phyloP scores from a whole-genome alignment of 2,113 vertebrate genomes.

The Pachypanchax playfairii region DNA sequence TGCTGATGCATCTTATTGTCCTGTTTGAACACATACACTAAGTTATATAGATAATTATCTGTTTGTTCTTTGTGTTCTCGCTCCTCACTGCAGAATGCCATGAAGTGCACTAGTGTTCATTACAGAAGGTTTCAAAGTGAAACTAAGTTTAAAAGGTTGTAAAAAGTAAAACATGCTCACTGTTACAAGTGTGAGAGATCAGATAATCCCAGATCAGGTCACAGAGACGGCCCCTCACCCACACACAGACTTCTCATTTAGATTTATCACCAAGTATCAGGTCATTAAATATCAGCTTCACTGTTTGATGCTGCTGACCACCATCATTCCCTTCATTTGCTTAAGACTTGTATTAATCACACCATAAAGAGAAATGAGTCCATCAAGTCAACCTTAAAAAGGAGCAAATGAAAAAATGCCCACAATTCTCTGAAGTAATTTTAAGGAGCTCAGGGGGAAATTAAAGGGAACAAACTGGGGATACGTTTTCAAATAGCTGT shows the following conservation, averaged over 20 bases:
- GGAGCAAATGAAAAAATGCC: conserved; percentile 29
- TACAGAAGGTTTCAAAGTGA: conserved; percentile 23
- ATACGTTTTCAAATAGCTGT: conserved; percentile 73
- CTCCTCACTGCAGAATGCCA: conserved; percentile 1
- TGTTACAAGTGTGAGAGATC: conserved; percentile 53
- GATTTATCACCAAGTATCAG: conserved; percentile 63
- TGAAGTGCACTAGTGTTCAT: conserved; percentile 16
- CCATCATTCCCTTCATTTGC: conserved; percentile 50
- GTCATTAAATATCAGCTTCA: conserved; percentile 56
- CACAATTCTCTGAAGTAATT: conserved; percentile 71
- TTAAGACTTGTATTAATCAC: conserved; percentile 69
- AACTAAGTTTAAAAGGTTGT: conserved; percentile 37
- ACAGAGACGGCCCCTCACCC: conserved; percentile 29
- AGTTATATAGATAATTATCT: not conserved
- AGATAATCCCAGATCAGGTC: conserved; percentile 33
- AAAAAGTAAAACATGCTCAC: conserved; percentile 21
- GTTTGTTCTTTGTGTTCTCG: not conserved
- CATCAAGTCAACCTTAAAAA: conserved; percentile 43
- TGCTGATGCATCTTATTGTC: too few relatives aligned
- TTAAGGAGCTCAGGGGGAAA: conserved; percentile 72
- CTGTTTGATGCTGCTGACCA: conserved; percentile 66
- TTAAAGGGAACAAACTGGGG: conserved; percentile 72
- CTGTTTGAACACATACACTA: not conserved
- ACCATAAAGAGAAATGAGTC: conserved; percentile 63
- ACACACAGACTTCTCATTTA: conserved; percentile 32